Conservation (phyloP, 1,140 invertebrate genomes). For the Asobara japonica region DNA sequence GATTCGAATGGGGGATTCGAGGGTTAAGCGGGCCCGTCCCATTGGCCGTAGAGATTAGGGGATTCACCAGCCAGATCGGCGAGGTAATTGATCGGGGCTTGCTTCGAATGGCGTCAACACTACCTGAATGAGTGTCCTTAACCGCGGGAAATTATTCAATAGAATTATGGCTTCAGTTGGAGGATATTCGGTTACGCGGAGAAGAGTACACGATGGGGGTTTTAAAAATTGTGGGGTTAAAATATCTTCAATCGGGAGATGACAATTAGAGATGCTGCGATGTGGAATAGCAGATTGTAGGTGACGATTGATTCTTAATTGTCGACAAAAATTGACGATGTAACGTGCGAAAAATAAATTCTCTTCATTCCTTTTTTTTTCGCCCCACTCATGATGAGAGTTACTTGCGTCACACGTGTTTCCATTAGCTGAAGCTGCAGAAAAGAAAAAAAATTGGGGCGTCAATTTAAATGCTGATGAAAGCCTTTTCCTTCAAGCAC, state of each 20-base stretch:
- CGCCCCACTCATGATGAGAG: neutral
- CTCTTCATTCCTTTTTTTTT: neutral
- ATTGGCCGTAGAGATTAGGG: neutral
- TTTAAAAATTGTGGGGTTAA: too few species aligned
- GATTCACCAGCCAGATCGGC: neutral
- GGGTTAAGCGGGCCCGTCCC: neutral
- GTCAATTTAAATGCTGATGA: slow-evolving; percentile 52
- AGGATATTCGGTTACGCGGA: too few species aligned
- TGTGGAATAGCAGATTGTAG: too few species aligned
- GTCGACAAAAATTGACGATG: neutral
- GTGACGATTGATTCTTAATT: too few species aligned
- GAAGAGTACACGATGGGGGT: too few species aligned
- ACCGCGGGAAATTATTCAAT: neutral
- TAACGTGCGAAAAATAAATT: neutral
- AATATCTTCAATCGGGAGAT: too few species aligned
- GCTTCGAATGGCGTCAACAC: neutral
- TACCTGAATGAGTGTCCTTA: neutral
- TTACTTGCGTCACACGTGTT: slow-evolving; percentile 5
- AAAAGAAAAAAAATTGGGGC: slow-evolving; percentile 32
- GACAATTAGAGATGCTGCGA: too few species aligned
- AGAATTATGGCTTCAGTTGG: too few species aligned
- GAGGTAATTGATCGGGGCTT: neutral
- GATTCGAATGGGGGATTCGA: neutral
- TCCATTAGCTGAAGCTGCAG: neutral
- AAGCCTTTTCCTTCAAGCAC: slow-evolving; percentile 34